phyloP scores from a whole-genome alignment of 2,888 invertebrate species.

The Cerceris ruficornis region DNA sequence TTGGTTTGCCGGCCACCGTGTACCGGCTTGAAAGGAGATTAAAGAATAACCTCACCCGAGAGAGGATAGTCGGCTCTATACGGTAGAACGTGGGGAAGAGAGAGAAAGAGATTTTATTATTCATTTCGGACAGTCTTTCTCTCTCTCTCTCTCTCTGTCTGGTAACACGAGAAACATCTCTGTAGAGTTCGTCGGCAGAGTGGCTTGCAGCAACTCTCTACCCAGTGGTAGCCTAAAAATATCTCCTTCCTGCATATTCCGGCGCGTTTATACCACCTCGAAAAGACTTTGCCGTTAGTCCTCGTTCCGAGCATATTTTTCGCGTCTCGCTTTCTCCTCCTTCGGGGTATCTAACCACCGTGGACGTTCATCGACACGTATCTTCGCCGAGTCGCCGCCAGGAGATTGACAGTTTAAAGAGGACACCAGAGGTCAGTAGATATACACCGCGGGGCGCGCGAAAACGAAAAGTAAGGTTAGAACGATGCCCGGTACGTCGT shows the following conservation, averaged over 20 bases:
- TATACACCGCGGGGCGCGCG: too few relatives aligned
- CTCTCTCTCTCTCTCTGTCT: slow-evolving; percentile 19
- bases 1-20: slow-evolving; percentile 29
- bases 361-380: too few relatives aligned
- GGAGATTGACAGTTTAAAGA: too few relatives aligned
- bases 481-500: too few relatives aligned
- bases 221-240: slow-evolving; percentile 60
- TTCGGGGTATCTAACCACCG: too few relatives aligned
- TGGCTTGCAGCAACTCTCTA: slow-evolving; percentile 47
- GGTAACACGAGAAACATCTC: slow-evolving; percentile 68
- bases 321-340: slow-evolving; percentile 27
- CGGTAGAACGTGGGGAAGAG: slow-evolving; percentile 4
- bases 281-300: slow-evolving; percentile 14
- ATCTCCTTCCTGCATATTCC: slow-evolving; percentile 60
- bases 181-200: slow-evolving; percentile 35
- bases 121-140: slow-evolving; percentile 35
- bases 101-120: slow-evolving; percentile 48
- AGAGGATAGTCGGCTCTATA: too few relatives aligned
- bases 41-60: slow-evolving; percentile 47
- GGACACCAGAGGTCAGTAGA: too few relatives aligned
- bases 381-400: too few relatives aligned
- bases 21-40: slow-evolving; percentile 50
- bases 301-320: slow-evolving; percentile 6
- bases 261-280: slow-evolving; percentile 45
- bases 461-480: too few relatives aligned